phyloP scores from a whole-genome alignment of 2,888 invertebrate genomes.

The Synanthedon vespiformis region DNA sequence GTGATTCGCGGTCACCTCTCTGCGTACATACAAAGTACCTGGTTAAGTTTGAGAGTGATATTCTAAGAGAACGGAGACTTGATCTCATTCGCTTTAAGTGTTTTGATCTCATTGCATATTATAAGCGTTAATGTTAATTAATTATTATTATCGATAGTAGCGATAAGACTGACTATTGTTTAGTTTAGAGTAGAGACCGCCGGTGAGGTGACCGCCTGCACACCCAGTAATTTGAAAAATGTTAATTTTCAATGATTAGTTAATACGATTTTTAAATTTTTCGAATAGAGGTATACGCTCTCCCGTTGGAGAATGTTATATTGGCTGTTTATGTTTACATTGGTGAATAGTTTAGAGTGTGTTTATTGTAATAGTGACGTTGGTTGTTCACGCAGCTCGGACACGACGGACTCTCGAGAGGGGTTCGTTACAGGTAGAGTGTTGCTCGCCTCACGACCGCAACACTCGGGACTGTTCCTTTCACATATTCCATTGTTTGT shows the following conservation, averaged over 20 bases:
- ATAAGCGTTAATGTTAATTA: neutral
- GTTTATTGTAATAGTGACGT: constrained; percentile 30
- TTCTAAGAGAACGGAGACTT: no score
- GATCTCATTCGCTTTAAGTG: neutral
- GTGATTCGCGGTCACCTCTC: no score
- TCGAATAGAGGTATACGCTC: constrained; percentile 21
- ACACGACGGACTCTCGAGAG: constrained; percentile 62
- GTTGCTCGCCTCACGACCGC: constrained; percentile 2
- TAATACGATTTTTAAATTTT: constrained; percentile 30
- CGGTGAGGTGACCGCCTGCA: neutral
- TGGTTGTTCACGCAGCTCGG: constrained; percentile 54
- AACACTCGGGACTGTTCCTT: neutral
- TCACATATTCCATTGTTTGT: neutral
- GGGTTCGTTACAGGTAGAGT: constrained; percentile 59
- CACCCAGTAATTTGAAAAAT: neutral
- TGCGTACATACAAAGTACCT: no score
- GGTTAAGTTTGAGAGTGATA: no score
- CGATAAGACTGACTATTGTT: constrained; percentile 22
- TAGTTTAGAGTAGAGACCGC: neutral
- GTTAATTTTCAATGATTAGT: constrained; percentile 17
- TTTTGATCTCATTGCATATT: neutral
- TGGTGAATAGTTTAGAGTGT: constrained; percentile 37
- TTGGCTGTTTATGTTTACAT: constrained; percentile 39
- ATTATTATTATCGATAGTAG: no score
- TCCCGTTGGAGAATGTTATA: constrained; percentile 46